A percentile compares a stretch with the other conserved stretches of the same genome.
Evolutionary conservation across 2,113 vertebrate genomes (phyloP).

Genomic region (Melanotaenia duboulayi): DNA sequence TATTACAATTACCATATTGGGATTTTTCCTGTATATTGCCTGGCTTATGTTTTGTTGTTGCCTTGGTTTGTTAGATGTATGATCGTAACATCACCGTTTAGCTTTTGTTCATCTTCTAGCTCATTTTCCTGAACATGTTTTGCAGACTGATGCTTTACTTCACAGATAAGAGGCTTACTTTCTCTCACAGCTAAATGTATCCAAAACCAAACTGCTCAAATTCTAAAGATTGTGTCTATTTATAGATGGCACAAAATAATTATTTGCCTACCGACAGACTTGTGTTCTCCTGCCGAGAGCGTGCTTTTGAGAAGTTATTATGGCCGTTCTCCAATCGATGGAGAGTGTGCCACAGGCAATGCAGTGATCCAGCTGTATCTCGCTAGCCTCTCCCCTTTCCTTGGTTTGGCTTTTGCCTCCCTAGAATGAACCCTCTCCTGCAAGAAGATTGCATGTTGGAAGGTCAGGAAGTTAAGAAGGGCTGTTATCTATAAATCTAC

Average conservation of each 20-base stretch:
- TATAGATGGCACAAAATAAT: neutral
- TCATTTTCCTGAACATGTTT: neutral
- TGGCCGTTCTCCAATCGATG: slow-evolving; percentile 57
- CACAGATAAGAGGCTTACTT: neutral
- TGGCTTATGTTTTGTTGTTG: slow-evolving; percentile 23
- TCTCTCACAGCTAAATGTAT: neutral
- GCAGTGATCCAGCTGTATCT: slow-evolving; percentile 17
- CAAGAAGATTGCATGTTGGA: slow-evolving; percentile 24
- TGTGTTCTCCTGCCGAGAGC: slow-evolving; percentile 24
- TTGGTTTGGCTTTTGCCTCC: slow-evolving; percentile 10
- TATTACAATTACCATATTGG: slow-evolving; percentile 23
- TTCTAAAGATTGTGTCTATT: slow-evolving; percentile 3
- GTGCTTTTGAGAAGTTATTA: slow-evolving; percentile 53
- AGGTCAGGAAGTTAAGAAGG: slow-evolving; percentile 45
- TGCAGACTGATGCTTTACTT: neutral
- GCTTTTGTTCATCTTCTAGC: slow-evolving; percentile 2
- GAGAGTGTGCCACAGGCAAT: slow-evolving; percentile 26
- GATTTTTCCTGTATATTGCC: slow-evolving; percentile 27
- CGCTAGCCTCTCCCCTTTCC: neutral
- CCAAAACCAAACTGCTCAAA: slow-evolving; percentile 8
- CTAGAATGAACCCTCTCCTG: neutral
- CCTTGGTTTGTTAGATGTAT: slow-evolving; percentile 11
- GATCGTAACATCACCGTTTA: neutral
- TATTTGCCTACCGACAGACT: slow-evolving; percentile 28
- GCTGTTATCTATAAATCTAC: slow-evolving; percentile 61